phyloP scores from a whole-genome alignment of 2,888 invertebrate genomes.

The Troilus luridus region DNA sequence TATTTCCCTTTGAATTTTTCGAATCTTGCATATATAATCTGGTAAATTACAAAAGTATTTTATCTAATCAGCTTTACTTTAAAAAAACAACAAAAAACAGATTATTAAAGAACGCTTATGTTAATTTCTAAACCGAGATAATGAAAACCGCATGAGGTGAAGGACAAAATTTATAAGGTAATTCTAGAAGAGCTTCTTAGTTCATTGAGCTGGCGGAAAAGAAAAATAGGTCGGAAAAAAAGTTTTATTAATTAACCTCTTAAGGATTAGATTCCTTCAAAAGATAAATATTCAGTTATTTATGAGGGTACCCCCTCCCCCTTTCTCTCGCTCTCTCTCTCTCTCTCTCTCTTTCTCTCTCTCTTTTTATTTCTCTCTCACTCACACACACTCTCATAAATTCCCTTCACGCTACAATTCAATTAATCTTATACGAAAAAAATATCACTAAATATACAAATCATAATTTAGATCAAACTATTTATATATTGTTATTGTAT shows the following conservation, averaged over 20 bases:
- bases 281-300: slow-evolving; percentile 46
- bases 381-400: neutral
- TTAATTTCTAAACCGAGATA: neutral
- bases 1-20: neutral
- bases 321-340: neutral
- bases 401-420: neutral
- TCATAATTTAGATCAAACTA: neutral
- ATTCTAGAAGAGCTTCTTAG: neutral
- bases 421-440: neutral
- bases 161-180: slow-evolving; percentile 15
- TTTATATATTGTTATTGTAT: slow-evolving; percentile 6
- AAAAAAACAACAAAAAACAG: neutral
- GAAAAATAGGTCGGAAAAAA: slow-evolving; percentile 23
- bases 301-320: slow-evolving; percentile 8
- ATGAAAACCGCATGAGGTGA: neutral
- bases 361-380: too few species aligned
- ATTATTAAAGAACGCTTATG: neutral
- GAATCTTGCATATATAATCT: neutral
- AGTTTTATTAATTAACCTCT: slow-evolving; percentile 39
- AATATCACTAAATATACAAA: slow-evolving; percentile 4
- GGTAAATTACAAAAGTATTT: neutral
- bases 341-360: neutral
- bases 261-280: slow-evolving; percentile 3
- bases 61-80: neutral
- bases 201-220: neutral